Percentiles rank a stretch among this genome's conserved stretches.
Evolutionary conservation across 2,113 vertebrate species (phyloP).

Genomic region (Poecilia latipinna): DNA sequence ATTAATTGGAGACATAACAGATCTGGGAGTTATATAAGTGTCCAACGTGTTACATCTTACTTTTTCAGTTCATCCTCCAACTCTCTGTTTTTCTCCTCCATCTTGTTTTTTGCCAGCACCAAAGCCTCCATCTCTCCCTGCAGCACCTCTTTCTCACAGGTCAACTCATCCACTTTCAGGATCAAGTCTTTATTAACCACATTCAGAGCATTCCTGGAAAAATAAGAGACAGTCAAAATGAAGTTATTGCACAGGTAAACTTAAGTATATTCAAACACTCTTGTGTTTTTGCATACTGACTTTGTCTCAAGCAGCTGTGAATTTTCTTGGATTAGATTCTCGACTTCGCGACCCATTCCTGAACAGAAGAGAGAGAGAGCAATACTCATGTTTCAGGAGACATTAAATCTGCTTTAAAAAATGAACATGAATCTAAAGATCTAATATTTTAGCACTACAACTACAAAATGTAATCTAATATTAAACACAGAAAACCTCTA

Average conservation of each 20-base stretch:
- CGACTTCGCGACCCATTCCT: slow-evolving; percentile 99
- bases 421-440: slow-evolving; percentile 12
- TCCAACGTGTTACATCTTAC: slow-evolving; percentile 65
- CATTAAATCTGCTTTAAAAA: not conserved
- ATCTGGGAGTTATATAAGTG: too few species aligned
- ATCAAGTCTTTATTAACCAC: slow-evolving; percentile 99
- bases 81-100: slow-evolving; percentile 89
- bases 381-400: not conserved
- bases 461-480: slow-evolving; percentile 21
- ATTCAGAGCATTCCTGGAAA: slow-evolving; percentile 94
- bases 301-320: slow-evolving; percentile 97
- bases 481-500: slow-evolving; percentile 38
- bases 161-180: slow-evolving; percentile 92
- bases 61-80: slow-evolving; percentile 95
- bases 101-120: slow-evolving; percentile 88
- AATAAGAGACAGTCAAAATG: not conserved
- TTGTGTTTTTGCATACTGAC: slow-evolving; percentile 79
- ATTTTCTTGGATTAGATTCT: slow-evolving; percentile 97
- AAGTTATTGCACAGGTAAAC: not conserved
- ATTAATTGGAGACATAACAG: too few species aligned
- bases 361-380: slow-evolving; percentile 54
- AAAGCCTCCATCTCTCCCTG: slow-evolving; percentile 91
- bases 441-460: slow-evolving; percentile 38
- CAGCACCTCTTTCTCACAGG: slow-evolving; percentile 93
- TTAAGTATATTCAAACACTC: not conserved